These are phyloP conservation scores for Drosophila putrida DNA, from an alignment of 2,888 invertebrate genomes.

Conservation along the genomic window DNA sequence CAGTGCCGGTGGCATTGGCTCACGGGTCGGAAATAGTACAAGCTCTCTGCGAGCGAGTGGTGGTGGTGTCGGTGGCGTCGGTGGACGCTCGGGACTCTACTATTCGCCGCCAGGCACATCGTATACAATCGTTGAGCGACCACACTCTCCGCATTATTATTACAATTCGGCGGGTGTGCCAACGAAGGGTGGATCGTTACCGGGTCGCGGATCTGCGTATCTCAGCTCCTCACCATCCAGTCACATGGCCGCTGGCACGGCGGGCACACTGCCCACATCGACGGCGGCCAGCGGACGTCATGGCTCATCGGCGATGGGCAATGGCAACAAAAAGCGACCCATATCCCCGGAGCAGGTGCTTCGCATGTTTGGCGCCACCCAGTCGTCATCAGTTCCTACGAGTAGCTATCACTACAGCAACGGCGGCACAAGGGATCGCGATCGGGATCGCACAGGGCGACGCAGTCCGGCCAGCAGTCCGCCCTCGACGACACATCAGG, in stretches of 20 bases:
- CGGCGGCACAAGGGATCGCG: slow-evolving; percentile 84
- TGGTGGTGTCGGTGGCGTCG: no score
- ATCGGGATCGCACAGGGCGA: slow-evolving; percentile 82
- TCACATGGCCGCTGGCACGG: slow-evolving; percentile 86
- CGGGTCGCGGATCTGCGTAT: slow-evolving; percentile 88
- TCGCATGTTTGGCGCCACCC: slow-evolving; percentile 88
- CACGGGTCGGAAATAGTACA: slow-evolving; percentile 85
- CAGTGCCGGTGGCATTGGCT: slow-evolving; percentile 51
- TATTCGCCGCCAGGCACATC: slow-evolving; percentile 96
- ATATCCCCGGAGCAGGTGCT: slow-evolving; percentile 94
- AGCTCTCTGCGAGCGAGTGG: slow-evolving; percentile 86
- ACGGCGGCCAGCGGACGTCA: slow-evolving; percentile 86
- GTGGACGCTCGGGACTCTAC: slow-evolving; percentile 90
- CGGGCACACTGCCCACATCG: slow-evolving; percentile 84
- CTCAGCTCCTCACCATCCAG: slow-evolving; percentile 89
- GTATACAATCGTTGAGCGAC: slow-evolving; percentile 94
- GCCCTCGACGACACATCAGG: slow-evolving; percentile 92
- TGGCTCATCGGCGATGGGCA: slow-evolving; percentile 78
- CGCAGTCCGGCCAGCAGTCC: slow-evolving; percentile 91
- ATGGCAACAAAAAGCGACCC: slow-evolving; percentile 89
- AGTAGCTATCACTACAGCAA: slow-evolving; percentile 86
- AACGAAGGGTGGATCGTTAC: slow-evolving; percentile 85
- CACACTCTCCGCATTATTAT: slow-evolving; percentile 89
- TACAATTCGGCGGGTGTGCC: slow-evolving; percentile 86
- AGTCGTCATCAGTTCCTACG: slow-evolving; percentile 86